phyloP scores from a whole-genome alignment of 2,888 invertebrate species.

The Schizotus pectinicornis region DNA sequence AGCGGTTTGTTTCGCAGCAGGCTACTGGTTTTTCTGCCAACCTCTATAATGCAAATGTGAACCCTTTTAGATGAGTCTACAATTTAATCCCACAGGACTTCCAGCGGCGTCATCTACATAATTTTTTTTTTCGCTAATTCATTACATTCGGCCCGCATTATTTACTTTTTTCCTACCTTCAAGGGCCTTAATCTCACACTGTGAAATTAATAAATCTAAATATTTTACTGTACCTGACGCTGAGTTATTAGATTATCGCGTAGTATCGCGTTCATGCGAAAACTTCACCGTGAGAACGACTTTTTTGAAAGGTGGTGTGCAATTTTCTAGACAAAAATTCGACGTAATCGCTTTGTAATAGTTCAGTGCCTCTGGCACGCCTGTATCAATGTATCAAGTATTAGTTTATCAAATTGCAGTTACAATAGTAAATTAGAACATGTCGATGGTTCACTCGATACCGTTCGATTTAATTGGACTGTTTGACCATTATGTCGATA shows the following conservation, averaged over 20 bases:
- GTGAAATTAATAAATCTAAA: slow-evolving; percentile 52
- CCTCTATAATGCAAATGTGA: slow-evolving; percentile 35
- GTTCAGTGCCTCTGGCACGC: slow-evolving; percentile 16
- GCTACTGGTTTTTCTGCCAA: slow-evolving; percentile 13
- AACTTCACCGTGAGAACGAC: slow-evolving; percentile 11
- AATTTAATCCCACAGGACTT: slow-evolving; percentile 31
- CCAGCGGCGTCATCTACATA: too few relatives aligned
- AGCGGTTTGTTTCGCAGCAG: slow-evolving; percentile 25
- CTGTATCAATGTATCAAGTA: slow-evolving; percentile 16
- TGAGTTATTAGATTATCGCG: slow-evolving; percentile 9
- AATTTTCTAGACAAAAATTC: too few relatives aligned
- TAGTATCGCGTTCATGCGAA: not conserved
- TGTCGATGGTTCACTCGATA: slow-evolving; percentile 35
- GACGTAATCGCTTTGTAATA: slow-evolving; percentile 12
- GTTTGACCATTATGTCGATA: slow-evolving; percentile 15
- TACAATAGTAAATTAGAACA: slow-evolving; percentile 39
- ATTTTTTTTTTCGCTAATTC: too few relatives aligned
- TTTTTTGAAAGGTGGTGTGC: slow-evolving; percentile 9
- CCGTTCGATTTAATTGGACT: slow-evolving; percentile 28
- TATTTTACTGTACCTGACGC: slow-evolving; percentile 34
- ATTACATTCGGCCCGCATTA: slow-evolving; percentile 36
- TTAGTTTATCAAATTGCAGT: slow-evolving; percentile 38
- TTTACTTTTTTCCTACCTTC: slow-evolving; percentile 12
- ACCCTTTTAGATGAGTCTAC: slow-evolving; percentile 41
- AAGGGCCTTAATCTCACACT: slow-evolving; percentile 40